Evolutionary conservation across 64 coral and sea anemone species (phyloP).

Genomic region (Platygyra sinensis): DNA sequence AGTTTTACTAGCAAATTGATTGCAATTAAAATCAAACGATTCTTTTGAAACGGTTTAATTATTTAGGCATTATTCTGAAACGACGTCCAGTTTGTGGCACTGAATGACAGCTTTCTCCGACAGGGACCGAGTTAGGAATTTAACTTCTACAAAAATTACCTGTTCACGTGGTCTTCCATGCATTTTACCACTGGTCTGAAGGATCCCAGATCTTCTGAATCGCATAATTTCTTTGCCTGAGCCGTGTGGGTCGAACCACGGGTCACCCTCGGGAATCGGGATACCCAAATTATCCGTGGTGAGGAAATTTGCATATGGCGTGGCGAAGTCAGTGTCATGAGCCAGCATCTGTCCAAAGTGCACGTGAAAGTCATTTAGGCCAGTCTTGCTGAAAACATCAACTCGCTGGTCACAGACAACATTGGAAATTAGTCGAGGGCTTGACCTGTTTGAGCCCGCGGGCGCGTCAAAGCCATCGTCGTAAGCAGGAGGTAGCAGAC

Average conservation of each 20-base stretch:
- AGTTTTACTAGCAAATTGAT: too few species aligned
- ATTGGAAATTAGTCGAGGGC: conserved; percentile 87
- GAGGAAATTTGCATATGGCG: conserved; percentile 95
- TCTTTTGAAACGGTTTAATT: too few species aligned
- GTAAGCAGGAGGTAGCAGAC: conserved; percentile 65
- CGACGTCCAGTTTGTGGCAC: too few species aligned
- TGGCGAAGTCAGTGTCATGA: conserved; percentile 99
- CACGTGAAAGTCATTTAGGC: conserved; percentile 94
- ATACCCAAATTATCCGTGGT: conserved; percentile 95
- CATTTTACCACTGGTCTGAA: conserved; percentile 87
- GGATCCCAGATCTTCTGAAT: conserved; percentile 88
- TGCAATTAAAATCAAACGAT: too few species aligned
- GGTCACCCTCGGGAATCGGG: conserved; percentile 77
- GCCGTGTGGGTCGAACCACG: conserved; percentile 94
- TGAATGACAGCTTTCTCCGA: too few species aligned
- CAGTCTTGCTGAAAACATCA: conserved; percentile 70
- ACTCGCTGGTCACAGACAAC: conserved; percentile 82
- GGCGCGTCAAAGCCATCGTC: conserved; percentile 85
- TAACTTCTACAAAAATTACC: conserved; percentile 36
- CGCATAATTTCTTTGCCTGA: conserved; percentile 92
- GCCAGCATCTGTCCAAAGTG: conserved; percentile 93
- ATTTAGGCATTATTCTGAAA: too few species aligned
- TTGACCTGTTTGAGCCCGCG: conserved; percentile 72
- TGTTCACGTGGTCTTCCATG: conserved; percentile 89
- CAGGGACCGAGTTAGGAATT: neutral